Conservation (phyloP, 2,888 invertebrate species). For the Standfussiana lucernea region DNA sequence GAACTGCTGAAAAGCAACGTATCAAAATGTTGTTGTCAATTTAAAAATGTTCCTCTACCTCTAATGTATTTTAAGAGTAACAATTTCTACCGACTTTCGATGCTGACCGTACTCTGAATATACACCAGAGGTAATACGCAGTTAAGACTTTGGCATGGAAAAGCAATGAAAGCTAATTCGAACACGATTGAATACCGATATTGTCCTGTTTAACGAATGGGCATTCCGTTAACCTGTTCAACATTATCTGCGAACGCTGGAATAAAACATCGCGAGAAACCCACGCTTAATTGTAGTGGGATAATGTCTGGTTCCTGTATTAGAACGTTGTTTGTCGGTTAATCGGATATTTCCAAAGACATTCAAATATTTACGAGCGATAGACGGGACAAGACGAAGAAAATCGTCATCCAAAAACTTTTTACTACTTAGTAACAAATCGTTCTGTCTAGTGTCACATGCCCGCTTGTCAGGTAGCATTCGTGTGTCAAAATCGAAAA, state of each 20-base stretch:
- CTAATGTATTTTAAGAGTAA: background rate
- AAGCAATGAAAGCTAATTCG: slow-evolving; percentile 50
- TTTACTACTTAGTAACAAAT: too few relatives aligned
- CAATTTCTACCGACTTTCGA: background rate
- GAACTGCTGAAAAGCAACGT: background rate
- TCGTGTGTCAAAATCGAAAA: too few relatives aligned
- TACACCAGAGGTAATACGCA: background rate
- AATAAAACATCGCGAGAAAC: slow-evolving; percentile 45
- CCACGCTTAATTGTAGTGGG: slow-evolving; percentile 54
- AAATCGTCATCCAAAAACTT: too few relatives aligned
- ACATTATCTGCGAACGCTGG: slow-evolving; percentile 30
- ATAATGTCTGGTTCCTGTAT: slow-evolving; percentile 6
- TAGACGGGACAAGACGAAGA: too few relatives aligned
- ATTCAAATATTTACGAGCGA: too few relatives aligned
- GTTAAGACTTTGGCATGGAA: slow-evolving; percentile 33
- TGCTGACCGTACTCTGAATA: slow-evolving; percentile 5
- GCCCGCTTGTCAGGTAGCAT: too few relatives aligned
- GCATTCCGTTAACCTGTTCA: slow-evolving; percentile 40
- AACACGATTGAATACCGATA: slow-evolving; percentile 51
- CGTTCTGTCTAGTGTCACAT: too few relatives aligned
- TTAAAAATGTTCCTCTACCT: background rate
- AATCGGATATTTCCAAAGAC: background rate
- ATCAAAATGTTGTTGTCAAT: background rate
- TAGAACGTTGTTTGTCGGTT: background rate
- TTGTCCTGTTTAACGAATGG: slow-evolving; percentile 47